Percentiles rank a stretch among this genome's conserved stretches.
Evolutionary conservation across 2,888 invertebrate species (phyloP).

Genomic region (Scaeva pyrastri): DNA sequence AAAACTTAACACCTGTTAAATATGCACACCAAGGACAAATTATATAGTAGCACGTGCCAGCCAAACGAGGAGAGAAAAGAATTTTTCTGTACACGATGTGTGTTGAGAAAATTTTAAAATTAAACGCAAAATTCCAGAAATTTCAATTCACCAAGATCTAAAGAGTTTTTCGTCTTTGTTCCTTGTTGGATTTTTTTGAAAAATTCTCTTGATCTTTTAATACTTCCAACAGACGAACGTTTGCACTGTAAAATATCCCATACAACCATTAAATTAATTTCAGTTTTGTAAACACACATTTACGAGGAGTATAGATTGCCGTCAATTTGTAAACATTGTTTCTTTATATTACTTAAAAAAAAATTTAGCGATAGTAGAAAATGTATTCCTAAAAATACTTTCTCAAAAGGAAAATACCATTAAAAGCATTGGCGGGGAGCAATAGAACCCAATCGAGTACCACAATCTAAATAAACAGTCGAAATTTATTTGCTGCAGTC

Average conservation of each 20-base stretch:
- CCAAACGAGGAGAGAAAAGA: not conserved
- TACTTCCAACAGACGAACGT: not conserved
- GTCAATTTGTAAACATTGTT: not conserved
- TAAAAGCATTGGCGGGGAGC: not conserved
- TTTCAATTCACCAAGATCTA: not conserved
- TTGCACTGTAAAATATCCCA: not conserved
- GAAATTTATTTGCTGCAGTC: slow-evolving; percentile 18
- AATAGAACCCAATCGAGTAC: slow-evolving; percentile 5
- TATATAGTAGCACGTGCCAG: not conserved
- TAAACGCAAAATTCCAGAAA: not conserved
- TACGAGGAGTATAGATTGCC: not conserved
- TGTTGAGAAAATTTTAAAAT: not conserved
- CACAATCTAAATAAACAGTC: not conserved
- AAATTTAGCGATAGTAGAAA: not conserved
- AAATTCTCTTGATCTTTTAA: not conserved
- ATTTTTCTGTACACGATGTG: not conserved
- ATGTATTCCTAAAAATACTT: not conserved
- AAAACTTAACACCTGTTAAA: not conserved
- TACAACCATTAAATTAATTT: slow-evolving; percentile 5
- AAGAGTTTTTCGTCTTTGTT: not conserved
- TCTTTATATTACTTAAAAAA: not conserved
- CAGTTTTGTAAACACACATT: not conserved
- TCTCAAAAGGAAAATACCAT: not conserved
- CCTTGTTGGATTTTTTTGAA: not conserved
- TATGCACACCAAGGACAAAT: not conserved